Percentiles rank a stretch among this genome's conserved stretches.
Evolutionary conservation across 2,888 invertebrate genomes (phyloP).

Genomic region (Tetragonula carbonaria): DNA sequence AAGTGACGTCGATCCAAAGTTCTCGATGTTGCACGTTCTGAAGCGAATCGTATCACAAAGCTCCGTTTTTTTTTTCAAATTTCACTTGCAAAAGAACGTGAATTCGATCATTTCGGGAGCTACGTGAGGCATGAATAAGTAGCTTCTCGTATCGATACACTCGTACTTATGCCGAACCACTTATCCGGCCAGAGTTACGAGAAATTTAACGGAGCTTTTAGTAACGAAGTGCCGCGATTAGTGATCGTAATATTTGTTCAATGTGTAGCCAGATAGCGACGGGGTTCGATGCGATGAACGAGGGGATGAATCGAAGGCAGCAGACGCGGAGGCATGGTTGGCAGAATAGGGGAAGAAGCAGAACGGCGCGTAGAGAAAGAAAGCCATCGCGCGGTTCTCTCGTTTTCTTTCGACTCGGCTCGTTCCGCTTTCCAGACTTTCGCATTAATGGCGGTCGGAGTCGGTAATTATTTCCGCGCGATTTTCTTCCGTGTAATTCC

Average conservation of each 20-base stretch:
- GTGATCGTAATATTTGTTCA: conserved; percentile 69
- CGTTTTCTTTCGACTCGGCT: conserved; percentile 6
- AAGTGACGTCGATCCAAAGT: no score
- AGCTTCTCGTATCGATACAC: no score
- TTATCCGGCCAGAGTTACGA: conserved; percentile 41
- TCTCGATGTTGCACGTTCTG: no score
- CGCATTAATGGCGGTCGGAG: conserved; percentile 59
- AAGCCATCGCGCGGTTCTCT: conserved; percentile 33
- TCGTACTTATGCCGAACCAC: conserved; percentile 3
- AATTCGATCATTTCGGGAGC: no score
- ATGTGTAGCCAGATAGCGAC: conserved; percentile 57
- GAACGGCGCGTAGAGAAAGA: conserved; percentile 13
- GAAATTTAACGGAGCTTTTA: conserved; percentile 56
- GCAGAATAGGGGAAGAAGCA: not conserved
- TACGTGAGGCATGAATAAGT: no score
- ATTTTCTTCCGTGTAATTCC: conserved; percentile 66
- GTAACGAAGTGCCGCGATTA: conserved; percentile 56
- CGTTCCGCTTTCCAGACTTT: conserved; percentile 37
- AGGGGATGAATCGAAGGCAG: not conserved
- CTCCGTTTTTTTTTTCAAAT: no score
- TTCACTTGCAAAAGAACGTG: no score
- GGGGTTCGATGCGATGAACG: conserved; percentile 6
- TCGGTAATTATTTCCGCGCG: conserved; percentile 74
- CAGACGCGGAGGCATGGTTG: not conserved
- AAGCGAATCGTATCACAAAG: no score